Percentiles rank a stretch among this genome's conserved stretches.
Conservation (phyloP, 2,888 invertebrate species). For the Xylota segnis region DNA sequence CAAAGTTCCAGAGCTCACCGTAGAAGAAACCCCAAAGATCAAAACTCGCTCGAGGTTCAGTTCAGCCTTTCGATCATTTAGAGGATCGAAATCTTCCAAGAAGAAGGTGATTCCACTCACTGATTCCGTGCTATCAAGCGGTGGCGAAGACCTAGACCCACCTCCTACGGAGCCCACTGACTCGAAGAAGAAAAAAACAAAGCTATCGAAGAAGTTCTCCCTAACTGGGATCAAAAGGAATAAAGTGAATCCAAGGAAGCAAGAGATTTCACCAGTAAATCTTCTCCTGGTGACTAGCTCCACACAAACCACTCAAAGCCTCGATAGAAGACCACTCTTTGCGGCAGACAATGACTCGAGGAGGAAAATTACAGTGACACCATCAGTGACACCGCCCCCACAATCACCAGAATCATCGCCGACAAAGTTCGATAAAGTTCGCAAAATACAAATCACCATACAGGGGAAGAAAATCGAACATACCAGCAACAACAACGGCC, state of each 20-base stretch:
- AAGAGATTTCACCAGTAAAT: slow-evolving; percentile 23
- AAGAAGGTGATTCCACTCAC: slow-evolving; percentile 77
- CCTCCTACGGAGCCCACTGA: slow-evolving; percentile 27
- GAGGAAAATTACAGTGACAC: slow-evolving; percentile 60
- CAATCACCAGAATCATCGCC: slow-evolving; percentile 71
- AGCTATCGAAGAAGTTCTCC: slow-evolving; percentile 81
- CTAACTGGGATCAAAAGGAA: slow-evolving; percentile 80
- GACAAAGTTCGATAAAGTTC: slow-evolving; percentile 76
- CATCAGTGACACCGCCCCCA: slow-evolving; percentile 61
- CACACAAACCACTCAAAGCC: slow-evolving; percentile 77
- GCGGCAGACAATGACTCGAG: slow-evolving; percentile 60
- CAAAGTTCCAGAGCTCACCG: slow-evolving; percentile 33
- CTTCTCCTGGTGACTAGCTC: slow-evolving; percentile 65
- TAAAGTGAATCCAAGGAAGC: slow-evolving; percentile 79
- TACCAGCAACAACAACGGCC: slow-evolving; percentile 57
- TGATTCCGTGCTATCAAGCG: slow-evolving; percentile 78
- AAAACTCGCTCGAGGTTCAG: slow-evolving; percentile 83
- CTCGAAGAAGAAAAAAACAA: slow-evolving; percentile 80
- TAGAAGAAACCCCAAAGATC: slow-evolving; percentile 79
- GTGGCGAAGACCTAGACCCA: slow-evolving; percentile 78
- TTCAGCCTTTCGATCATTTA: slow-evolving; percentile 81
- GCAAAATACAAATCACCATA: slow-evolving; percentile 83
- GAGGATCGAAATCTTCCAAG: slow-evolving; percentile 78
- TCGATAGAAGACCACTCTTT: slow-evolving; percentile 64
- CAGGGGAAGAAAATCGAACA: slow-evolving; percentile 82